Conservation (phyloP, 2,888 invertebrate species). For the Diarsia dahlii region DNA sequence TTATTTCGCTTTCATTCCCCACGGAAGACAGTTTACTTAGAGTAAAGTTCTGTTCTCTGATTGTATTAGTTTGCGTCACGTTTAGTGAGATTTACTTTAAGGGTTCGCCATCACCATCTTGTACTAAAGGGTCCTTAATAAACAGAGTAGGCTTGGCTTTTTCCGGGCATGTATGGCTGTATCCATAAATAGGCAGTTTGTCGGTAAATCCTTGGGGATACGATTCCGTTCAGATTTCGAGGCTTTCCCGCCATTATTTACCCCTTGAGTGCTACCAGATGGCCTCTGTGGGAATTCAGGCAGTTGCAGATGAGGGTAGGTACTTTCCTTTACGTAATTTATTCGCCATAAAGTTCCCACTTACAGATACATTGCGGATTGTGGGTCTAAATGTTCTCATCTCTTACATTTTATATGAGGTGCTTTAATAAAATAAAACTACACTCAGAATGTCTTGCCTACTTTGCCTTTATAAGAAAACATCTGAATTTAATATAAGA, state of each 20-base stretch:
- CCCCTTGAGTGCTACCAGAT: constrained; percentile 43
- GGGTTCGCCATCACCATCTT: constrained; percentile 2
- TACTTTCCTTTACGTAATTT: constrained; percentile 50
- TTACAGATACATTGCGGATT: constrained; percentile 26
- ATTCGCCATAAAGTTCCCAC: constrained; percentile 23
- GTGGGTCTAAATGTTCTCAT: constrained; percentile 12
- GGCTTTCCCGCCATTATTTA: constrained; percentile 50
- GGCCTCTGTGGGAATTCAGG: constrained; percentile 28
- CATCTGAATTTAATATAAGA: background rate
- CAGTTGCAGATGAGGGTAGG: constrained; percentile 27
- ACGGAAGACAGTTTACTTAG: constrained; percentile 15
- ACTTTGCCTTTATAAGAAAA: background rate
- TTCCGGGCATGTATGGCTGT: background rate
- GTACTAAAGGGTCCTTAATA: constrained; percentile 5
- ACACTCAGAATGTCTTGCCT: background rate
- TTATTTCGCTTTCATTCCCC: constrained; percentile 12
- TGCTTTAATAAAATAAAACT: constrained; percentile 3
- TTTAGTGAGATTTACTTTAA: constrained; percentile 35
- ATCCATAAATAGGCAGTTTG: constrained; percentile 25
- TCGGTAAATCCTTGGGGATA: constrained; percentile 21
- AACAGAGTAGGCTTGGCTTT: constrained; percentile 2
- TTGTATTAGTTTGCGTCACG: constrained; percentile 38
- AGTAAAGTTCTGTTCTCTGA: constrained; percentile 20
- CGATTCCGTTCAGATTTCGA: constrained; percentile 38
- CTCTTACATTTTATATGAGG: constrained; percentile 28